phyloP scores from a whole-genome alignment of 2,888 invertebrate genomes.

The Dryobota labecula region DNA sequence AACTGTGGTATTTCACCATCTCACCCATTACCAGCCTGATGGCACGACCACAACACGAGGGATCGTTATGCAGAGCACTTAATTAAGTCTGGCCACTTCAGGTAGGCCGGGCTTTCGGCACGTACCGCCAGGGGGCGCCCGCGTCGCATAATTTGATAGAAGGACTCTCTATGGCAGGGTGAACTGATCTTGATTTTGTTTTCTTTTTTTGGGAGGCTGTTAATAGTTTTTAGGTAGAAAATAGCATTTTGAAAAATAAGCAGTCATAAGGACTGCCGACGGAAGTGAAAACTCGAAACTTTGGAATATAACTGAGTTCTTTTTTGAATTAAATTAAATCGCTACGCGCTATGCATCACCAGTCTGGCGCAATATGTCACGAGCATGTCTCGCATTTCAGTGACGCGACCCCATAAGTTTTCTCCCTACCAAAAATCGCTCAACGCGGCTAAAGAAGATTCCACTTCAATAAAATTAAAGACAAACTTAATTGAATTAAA shows the following conservation, averaged over 20 bases:
- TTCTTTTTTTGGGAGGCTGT: neutral
- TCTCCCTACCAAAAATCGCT: too few species aligned
- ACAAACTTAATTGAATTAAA: neutral
- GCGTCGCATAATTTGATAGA: conserved; percentile 58
- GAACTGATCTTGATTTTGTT: conserved; percentile 31
- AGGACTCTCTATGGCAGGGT: conserved; percentile 42
- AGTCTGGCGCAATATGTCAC: too few species aligned
- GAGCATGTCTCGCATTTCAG: too few species aligned
- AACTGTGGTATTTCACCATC: conserved; percentile 2
- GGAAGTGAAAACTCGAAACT: too few species aligned
- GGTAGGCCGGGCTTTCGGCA: conserved; percentile 57
- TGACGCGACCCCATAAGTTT: too few species aligned
- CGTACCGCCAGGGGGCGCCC: conserved; percentile 51
- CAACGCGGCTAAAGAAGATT: too few species aligned
- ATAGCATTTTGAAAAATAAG: neutral
- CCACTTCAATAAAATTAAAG: neutral
- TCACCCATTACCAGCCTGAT: conserved; percentile 27
- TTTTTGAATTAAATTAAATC: too few species aligned
- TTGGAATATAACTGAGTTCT: too few species aligned
- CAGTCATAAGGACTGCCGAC: too few species aligned
- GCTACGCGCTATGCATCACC: too few species aligned
- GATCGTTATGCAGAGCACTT: conserved; percentile 59
- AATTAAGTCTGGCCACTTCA: conserved; percentile 63
- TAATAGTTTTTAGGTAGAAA: neutral
- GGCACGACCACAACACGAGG: conserved; percentile 45